A percentile compares a stretch with the other conserved stretches of the same genome.
phyloP scores from a whole-genome alignment of 1,140 invertebrate genomes.

The Capitella teleta region DNA sequence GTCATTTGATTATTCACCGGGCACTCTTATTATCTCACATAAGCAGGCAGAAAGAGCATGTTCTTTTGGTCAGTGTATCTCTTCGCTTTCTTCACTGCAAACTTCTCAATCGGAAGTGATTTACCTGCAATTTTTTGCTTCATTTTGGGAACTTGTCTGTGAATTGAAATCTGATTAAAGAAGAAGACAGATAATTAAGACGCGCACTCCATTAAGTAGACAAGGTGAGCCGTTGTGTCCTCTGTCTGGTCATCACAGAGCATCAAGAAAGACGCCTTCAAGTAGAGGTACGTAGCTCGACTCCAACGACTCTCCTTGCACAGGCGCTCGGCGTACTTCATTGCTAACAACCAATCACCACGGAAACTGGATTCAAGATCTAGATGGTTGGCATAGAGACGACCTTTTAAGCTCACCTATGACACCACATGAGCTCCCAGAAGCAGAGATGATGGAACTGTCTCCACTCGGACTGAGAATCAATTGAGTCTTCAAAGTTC shows the following conservation, averaged over 20 bases:
- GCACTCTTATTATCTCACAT: too few relatives aligned
- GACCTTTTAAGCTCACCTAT: conserved; percentile 49
- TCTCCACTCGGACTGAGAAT: conserved; percentile 73
- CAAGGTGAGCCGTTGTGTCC: conserved; percentile 26
- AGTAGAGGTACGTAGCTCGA: conserved; percentile 77
- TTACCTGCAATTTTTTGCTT: conserved; percentile 89
- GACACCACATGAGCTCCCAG: conserved; percentile 89
- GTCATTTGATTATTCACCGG: background rate
- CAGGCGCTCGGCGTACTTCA: conserved; percentile 59
- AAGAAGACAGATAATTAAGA: too few relatives aligned
- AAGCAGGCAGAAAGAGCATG: conserved; percentile 62
- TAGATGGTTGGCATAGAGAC: background rate
- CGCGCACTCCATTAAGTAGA: background rate
- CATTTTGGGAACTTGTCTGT: conserved; percentile 62
- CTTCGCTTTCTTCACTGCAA: conserved; percentile 71
- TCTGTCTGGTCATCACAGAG: conserved; percentile 53
- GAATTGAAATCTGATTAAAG: too few relatives aligned
- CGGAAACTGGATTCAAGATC: conserved; percentile 35
- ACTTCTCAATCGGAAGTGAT: conserved; percentile 93
- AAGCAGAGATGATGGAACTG: conserved; percentile 91
- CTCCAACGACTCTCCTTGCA: conserved; percentile 79
- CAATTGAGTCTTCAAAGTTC: conserved; percentile 72
- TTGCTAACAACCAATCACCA: conserved; percentile 57
- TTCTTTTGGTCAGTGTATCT: conserved; percentile 65
- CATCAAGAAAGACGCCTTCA: conserved; percentile 68